Evolutionary conservation across 2,888 invertebrate species (phyloP), one percentile per base, ranked within the genome.

Genomic region (Lysandra bellargus): DNA sequence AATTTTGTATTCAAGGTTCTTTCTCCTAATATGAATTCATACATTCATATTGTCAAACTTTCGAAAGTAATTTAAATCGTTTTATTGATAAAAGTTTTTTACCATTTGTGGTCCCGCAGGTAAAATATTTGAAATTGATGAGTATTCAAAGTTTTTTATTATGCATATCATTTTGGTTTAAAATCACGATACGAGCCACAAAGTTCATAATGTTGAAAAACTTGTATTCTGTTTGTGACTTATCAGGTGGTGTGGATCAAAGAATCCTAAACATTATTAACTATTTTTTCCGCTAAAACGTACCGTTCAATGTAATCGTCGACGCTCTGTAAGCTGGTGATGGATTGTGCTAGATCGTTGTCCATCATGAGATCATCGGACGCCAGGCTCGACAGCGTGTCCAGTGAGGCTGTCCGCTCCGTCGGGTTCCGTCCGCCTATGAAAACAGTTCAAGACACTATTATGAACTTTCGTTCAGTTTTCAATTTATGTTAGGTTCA

Each of bases 351-450:
- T 81, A 95, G 95, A 83, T 98, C 98, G 86, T 97, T 97, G 91
- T 98, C 98, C 95, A 98, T 96, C 95, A 98, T 98, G 81, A 98
- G 95, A 90, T 98, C 98, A 86, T 98, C 98, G 5, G 98, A 98
- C 69, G 97, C 97, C 80, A 98, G 96, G 83, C 98, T 98, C n/a
- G 98, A 98, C 80, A 98, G 89, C 0, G 98, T 98, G 86, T 97
- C 97, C 82, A 98, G 90, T 0, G 97, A 98, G 4, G 96, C 96
- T 6, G 97, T 96, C 57, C 96, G 92, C 83, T 96, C 96, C 23
- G 96, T 93, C 3, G 84, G 83, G 79, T 89, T 90, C 2, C 92
- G 89, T 14, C 86, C 84, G 40, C 88, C 81, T 92, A 92, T 87
- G 85, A 57, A 80, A 23, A 40, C 9, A 30, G 14, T 23, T 23